Percentiles rank a stretch among this genome's conserved stretches.
phyloP scores from a whole-genome alignment of 2,797 vertebrate genomes.

The Cyclura pinguis region DNA sequence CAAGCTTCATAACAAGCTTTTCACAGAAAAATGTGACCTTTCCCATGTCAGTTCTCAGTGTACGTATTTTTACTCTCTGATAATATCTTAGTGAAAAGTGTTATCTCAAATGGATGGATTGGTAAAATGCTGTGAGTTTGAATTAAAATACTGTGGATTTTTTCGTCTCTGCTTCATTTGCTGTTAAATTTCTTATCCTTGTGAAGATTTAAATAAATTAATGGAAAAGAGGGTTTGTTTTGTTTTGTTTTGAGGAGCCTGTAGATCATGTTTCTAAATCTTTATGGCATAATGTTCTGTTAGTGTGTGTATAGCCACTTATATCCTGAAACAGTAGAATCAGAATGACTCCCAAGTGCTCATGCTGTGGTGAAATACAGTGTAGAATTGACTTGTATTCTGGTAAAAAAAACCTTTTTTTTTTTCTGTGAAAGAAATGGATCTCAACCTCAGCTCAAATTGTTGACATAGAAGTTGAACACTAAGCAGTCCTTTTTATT shows the following conservation, averaged over 20 bases:
- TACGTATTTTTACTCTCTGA: neutral
- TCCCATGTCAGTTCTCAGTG: accelerated
- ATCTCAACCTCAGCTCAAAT: neutral
- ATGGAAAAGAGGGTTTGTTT: neutral
- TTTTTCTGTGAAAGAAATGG: too few relatives aligned
- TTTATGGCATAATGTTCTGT: neutral
- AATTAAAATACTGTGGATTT: conserved; percentile 33
- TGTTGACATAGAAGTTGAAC: neutral
- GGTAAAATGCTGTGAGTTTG: conserved; percentile 45
- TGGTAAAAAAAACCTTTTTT: neutral
- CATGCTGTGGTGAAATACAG: neutral
- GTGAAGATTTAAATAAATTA: neutral
- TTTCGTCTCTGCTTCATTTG: conserved; percentile 21
- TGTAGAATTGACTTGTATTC: neutral
- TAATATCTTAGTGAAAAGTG: accelerated
- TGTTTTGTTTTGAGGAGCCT: neutral
- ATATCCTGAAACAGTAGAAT: neutral
- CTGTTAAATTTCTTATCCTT: neutral
- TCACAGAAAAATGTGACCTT: accelerated
- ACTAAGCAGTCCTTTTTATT: neutral
- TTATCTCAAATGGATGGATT: conserved; percentile 39
- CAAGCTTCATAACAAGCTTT: accelerated
- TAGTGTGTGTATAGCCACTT: neutral
- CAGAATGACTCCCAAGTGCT: neutral
- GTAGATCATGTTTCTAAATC: neutral